Evolutionary conservation across 2,888 invertebrate species (phyloP).

Genomic region (Platycheirus albimanus): DNA sequence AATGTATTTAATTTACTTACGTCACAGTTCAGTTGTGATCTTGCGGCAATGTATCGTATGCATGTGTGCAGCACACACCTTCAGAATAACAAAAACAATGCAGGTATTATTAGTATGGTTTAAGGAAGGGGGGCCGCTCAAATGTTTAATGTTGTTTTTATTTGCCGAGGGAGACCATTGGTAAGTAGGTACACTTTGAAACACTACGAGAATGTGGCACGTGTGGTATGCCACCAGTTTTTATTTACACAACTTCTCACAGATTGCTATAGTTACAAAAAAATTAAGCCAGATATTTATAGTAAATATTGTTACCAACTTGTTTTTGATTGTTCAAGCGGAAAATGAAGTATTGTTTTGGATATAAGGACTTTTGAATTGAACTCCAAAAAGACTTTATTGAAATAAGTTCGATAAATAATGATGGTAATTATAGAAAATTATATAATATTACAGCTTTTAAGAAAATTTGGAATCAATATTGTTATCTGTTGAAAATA

Average conservation of each 20-base stretch:
- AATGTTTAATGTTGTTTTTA: constrained; percentile 23
- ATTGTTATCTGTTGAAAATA: too few species aligned
- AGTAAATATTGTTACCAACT: too few species aligned
- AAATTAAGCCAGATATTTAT: not conserved
- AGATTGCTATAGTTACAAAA: constrained; percentile 62
- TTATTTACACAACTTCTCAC: constrained; percentile 70
- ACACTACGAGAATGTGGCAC: constrained; percentile 25
- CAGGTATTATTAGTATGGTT: not conserved
- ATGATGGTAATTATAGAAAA: too few species aligned
- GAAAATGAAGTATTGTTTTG: too few species aligned
- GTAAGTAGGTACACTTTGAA: constrained; percentile 39
- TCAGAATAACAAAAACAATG: constrained; percentile 16
- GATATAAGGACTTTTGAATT: too few species aligned
- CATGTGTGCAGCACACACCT: constrained; percentile 36
- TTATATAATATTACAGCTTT: too few species aligned
- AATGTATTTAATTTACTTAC: constrained; percentile 70
- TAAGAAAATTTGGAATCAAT: too few species aligned
- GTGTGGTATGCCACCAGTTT: constrained; percentile 62
- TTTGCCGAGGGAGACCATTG: constrained; percentile 41
- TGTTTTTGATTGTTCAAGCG: too few species aligned
- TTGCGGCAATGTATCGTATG: not conserved
- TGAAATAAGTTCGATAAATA: too few species aligned
- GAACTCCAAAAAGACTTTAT: too few species aligned
- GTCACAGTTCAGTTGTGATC: constrained; percentile 68
- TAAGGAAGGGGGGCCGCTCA: constrained; percentile 25